Evolutionary conservation across 1,140 invertebrate genomes (phyloP).

Genomic region (Pogonomyrmex californicus): DNA sequence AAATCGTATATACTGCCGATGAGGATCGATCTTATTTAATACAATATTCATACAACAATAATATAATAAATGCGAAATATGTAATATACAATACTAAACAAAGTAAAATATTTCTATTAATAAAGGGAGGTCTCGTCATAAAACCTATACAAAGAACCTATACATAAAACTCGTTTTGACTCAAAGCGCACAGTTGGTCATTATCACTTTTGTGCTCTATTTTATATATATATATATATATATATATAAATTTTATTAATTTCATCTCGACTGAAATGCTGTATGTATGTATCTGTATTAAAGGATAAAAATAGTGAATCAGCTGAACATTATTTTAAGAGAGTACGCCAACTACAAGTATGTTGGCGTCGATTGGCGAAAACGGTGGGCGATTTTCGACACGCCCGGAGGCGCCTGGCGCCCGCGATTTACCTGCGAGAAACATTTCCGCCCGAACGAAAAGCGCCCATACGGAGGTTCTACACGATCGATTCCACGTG

Average conservation of each 20-base stretch:
- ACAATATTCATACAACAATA: not conserved
- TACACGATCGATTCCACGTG: slow-evolving; percentile 74
- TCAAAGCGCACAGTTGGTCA: not conserved
- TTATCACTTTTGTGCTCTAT: not conserved
- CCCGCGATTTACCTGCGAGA: slow-evolving; percentile 74
- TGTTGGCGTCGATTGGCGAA: slow-evolving; percentile 62
- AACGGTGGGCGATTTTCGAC: slow-evolving; percentile 43
- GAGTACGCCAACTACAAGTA: slow-evolving; percentile 1
- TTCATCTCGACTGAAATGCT: not conserved
- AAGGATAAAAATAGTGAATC: not conserved
- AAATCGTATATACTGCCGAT: slow-evolving; percentile 17
- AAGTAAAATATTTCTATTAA: not conserved
- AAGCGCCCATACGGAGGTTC: slow-evolving; percentile 42
- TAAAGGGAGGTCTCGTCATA: not conserved
- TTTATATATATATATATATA: not conserved
- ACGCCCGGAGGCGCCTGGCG: slow-evolving; percentile 68
- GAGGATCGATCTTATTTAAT: slow-evolving; percentile 1
- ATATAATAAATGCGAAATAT: not conserved
- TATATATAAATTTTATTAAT: slow-evolving; percentile 1
- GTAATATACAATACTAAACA: not conserved
- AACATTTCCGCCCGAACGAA: slow-evolving; percentile 72
- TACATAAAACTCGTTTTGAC: not conserved
- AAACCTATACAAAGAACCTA: not conserved
- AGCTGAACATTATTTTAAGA: slow-evolving; percentile 31
- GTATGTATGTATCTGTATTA: not conserved